Conservation (phyloP, 2,797 vertebrate genomes). For the Masticophis lateralis region DNA sequence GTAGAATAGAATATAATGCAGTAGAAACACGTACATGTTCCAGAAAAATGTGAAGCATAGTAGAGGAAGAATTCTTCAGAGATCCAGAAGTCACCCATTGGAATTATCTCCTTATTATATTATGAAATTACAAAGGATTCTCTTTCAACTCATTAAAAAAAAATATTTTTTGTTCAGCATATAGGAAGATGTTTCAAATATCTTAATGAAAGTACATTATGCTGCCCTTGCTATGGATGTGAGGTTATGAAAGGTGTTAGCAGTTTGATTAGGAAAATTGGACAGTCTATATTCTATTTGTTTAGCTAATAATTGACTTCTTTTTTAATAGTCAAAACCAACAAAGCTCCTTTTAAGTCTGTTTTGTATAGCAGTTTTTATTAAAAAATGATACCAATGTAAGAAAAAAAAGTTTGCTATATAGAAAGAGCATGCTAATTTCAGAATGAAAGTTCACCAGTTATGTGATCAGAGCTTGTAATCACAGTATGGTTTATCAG, state of each 20-base stretch:
- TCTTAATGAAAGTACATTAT: constrained; percentile 42
- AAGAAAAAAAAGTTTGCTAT: background rate
- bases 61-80: constrained; percentile 52
- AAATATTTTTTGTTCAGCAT: constrained; percentile 62
- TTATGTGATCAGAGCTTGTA: constrained; percentile 20
- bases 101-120: constrained; percentile 57
- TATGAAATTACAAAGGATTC: constrained; percentile 69
- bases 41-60: constrained; percentile 55
- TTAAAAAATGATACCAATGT: background rate
- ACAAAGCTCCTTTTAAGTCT: constrained; percentile 4
- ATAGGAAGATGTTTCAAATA: constrained; percentile 42
- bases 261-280: constrained; percentile 46
- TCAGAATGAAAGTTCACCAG: constrained; percentile 29
- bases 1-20: background rate
- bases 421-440: constrained; percentile 29
- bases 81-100: constrained; percentile 54
- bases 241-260: constrained; percentile 39
- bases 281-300: constrained; percentile 19
- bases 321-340: constrained; percentile 20
- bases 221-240: constrained; percentile 39
- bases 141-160: constrained; percentile 59
- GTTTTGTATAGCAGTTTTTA: background rate
- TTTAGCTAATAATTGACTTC: constrained; percentile 28
- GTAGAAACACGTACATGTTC: background rate
- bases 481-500: constrained; percentile 31